These are phyloP conservation scores for Lumbricus terrestris DNA, from an alignment of 2,888 invertebrate species.

Conservation along the genomic window DNA sequence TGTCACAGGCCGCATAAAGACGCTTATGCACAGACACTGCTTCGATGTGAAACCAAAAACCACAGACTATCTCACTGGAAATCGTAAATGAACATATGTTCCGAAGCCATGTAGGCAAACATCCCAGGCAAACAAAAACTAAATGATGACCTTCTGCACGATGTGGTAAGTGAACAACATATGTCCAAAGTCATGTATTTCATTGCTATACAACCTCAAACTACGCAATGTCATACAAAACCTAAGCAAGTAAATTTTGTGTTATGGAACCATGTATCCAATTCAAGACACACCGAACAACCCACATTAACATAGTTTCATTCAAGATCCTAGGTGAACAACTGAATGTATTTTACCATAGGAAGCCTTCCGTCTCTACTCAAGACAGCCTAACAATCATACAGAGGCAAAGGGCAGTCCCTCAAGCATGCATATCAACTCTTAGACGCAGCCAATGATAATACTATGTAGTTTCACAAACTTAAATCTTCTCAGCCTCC, in stretches of 20 bases:
- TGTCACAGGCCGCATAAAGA: not conserved
- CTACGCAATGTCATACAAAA: not conserved
- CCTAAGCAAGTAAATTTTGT: not conserved
- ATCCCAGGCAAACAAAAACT: not conserved
- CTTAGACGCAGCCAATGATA: not conserved
- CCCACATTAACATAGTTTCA: not conserved
- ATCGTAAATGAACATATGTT: slow-evolving; percentile 3
- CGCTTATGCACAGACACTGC: not conserved
- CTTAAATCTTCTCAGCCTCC: not conserved
- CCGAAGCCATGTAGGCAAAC: too few relatives aligned
- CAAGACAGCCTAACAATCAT: too few relatives aligned
- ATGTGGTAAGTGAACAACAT: not conserved
- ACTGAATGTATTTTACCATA: not conserved
- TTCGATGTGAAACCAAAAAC: not conserved
- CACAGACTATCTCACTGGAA: not conserved
- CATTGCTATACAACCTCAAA: not conserved
- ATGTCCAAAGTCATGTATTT: not conserved
- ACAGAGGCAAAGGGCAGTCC: not conserved
- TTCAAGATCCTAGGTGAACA: not conserved
- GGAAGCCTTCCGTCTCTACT: too few relatives aligned
- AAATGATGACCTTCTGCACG: not conserved
- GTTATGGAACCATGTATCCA: not conserved
- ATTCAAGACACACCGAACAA: not conserved
- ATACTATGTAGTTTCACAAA: not conserved
- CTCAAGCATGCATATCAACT: not conserved